phyloP scores from a whole-genome alignment of 2,113 vertebrate species.

The Cynoglossus semilaevis region DNA sequence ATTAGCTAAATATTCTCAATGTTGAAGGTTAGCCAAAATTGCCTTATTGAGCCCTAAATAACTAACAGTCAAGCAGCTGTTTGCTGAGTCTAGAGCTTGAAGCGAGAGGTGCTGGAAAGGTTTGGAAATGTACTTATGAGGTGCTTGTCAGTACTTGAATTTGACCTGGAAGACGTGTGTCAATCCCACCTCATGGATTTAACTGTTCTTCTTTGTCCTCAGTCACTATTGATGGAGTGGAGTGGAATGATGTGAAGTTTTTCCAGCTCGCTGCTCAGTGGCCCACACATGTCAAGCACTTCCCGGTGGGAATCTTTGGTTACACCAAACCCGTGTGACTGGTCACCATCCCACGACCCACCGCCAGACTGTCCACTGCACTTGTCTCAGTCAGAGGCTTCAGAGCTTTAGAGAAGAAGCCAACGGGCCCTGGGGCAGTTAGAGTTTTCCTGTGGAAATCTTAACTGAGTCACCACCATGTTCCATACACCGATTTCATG shows the following conservation, averaged over 20 bases:
- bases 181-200: neutral
- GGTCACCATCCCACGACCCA: constrained; percentile 5
- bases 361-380: constrained; percentile 54
- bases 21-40: no score
- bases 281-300: constrained; percentile 88
- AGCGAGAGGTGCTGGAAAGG: no score
- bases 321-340: constrained; percentile 80
- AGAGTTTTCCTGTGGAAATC: constrained; percentile 79
- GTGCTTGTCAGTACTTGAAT: no score
- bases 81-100: no score
- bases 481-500: constrained; percentile 56
- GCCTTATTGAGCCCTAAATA: no score
- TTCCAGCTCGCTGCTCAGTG: constrained; percentile 90
- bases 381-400: constrained; percentile 45
- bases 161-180: neutral
- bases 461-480: constrained; percentile 53
- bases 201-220: neutral
- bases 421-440: constrained; percentile 36
- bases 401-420: constrained; percentile 40
- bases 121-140: no score
- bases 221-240: constrained; percentile 88
- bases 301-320: constrained; percentile 87
- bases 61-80: no score
- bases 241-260: constrained; percentile 91
- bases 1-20: no score